Evolutionary conservation across 2,113 vertebrate genomes (phyloP), one percentile per base, ranked within the genome.

Genomic region (Limanda limanda): DNA sequence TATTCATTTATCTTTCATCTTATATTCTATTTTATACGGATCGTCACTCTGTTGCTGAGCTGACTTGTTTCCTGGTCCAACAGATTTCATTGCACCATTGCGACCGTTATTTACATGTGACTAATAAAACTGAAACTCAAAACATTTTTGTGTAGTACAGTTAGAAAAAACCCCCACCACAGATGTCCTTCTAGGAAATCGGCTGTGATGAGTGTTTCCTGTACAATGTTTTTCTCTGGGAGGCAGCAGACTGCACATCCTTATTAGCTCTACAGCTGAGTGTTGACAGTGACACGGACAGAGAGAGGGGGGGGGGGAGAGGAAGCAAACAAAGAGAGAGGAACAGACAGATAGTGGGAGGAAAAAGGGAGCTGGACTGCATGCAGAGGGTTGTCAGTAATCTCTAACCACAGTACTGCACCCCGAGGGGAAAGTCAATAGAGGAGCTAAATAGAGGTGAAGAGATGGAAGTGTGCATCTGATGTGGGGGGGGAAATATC

Each of bases 381-480:
- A 89, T 58, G 81, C 77, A 85, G 80, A 91, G 76, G 86, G 75
- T 84, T 91, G 90, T 91, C 90, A 85, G 89, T 92, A 92, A 92
- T 92, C 90, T 93, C 91, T 87, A 65, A 89, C 81, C 90, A 91
- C 91, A 93, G 88, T 84, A 59, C 88, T 82, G 81, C 65, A 78
- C 81, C 92, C 90, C 73, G 85, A 89, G 86, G 91, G 89, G 71
- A 90, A 92, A 91, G 91, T 92, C 91, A 89, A 92, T 90, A 92
- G 79, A 78, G 78, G 81, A 87, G 85, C 87, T 91, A 89, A 91
- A 90, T 90, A 78, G 91, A 88, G 88, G 90, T 86, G 85, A 91
- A 63, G 74, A 90, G 88, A 89, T 84, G 83, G 84, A 88, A 85
- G 91, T 86, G 77, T 79, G 76, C 82, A 91, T 91, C 90, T 90